Evolutionary conservation across 2,113 vertebrate genomes (phyloP).

Genomic region (Pungitius pungitius): DNA sequence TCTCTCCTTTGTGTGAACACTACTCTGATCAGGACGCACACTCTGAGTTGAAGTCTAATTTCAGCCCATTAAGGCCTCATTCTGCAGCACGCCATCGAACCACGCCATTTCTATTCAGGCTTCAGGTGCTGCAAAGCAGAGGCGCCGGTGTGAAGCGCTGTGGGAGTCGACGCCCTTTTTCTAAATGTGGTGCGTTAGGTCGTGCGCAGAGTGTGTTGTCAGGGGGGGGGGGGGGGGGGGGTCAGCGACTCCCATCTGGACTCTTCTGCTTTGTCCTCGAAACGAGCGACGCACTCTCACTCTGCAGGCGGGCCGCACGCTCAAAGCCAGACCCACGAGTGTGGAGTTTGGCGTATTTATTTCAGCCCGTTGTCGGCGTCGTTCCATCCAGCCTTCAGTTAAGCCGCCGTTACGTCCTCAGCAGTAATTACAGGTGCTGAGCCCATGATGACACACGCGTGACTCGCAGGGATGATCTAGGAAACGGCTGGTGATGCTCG

Average conservation of each 20-base stretch:
- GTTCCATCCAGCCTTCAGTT: too few species aligned
- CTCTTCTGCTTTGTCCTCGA: too few species aligned
- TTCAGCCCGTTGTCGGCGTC: too few species aligned
- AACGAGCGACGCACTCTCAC: conserved; percentile 21
- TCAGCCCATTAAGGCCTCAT: background rate
- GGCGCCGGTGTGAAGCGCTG: background rate
- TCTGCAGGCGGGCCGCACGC: too few species aligned
- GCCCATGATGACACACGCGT: background rate
- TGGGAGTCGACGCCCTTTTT: conserved; percentile 9
- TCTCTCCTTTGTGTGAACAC: background rate
- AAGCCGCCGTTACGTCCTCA: background rate
- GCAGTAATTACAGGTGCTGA: background rate
- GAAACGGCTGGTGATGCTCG: background rate
- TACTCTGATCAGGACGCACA: background rate
- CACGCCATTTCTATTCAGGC: background rate
- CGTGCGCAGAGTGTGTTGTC: too few species aligned
- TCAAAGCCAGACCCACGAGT: too few species aligned
- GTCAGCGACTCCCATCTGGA: too few species aligned
- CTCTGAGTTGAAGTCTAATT: background rate
- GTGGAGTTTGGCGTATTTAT: too few species aligned
- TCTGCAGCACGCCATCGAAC: background rate
- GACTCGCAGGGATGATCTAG: background rate
- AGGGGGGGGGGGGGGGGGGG: too few species aligned
- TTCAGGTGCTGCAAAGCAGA: conserved; percentile 4
- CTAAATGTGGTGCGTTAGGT: conserved; percentile 26